A percentile compares a stretch with the other conserved stretches of the same genome.
Conservation (phyloP, 2,888 invertebrate species). For the Cosmopolites sordidus region DNA sequence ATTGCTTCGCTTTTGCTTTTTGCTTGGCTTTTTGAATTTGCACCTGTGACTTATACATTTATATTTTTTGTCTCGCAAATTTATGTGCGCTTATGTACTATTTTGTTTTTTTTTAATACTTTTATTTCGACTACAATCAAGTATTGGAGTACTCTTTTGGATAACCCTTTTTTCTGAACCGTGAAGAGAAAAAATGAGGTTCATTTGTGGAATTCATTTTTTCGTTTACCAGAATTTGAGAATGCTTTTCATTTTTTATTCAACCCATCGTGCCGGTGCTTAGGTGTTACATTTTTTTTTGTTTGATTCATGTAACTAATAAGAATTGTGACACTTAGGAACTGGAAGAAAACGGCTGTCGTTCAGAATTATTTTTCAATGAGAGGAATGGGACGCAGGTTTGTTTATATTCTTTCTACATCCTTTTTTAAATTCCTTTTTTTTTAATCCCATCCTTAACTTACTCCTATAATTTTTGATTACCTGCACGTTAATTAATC, state of each 20-base stretch:
- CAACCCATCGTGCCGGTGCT: conserved; percentile 12
- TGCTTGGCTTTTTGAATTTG: conserved; percentile 28
- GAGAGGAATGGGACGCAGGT: conserved; percentile 48
- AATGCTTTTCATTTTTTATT: too few species aligned
- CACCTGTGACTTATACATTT: conserved; percentile 17
- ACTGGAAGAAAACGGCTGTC: conserved; percentile 42
- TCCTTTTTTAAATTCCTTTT: conserved; percentile 10
- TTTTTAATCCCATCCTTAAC: background rate
- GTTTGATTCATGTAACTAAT: conserved; percentile 1
- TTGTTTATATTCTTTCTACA: conserved; percentile 38
- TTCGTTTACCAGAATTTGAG: too few species aligned
- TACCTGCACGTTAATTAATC: too few species aligned
- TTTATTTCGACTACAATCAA: conserved; percentile 32
- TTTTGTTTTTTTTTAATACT: conserved; percentile 36
- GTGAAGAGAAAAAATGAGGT: too few species aligned
- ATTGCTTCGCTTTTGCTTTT: conserved; percentile 32
- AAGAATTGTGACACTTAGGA: conserved; percentile 44
- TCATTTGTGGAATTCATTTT: too few species aligned
- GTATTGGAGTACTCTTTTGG: conserved; percentile 37
- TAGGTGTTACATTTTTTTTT: background rate
- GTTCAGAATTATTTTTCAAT: conserved; percentile 42
- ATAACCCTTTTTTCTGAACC: conserved; percentile 47
- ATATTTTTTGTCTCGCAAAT: conserved; percentile 3
- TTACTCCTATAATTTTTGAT: too few species aligned
- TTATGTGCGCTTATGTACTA: too few species aligned